Evolutionary conservation across 2,113 vertebrate species (phyloP).

Genomic region (Procavia capensis): DNA sequence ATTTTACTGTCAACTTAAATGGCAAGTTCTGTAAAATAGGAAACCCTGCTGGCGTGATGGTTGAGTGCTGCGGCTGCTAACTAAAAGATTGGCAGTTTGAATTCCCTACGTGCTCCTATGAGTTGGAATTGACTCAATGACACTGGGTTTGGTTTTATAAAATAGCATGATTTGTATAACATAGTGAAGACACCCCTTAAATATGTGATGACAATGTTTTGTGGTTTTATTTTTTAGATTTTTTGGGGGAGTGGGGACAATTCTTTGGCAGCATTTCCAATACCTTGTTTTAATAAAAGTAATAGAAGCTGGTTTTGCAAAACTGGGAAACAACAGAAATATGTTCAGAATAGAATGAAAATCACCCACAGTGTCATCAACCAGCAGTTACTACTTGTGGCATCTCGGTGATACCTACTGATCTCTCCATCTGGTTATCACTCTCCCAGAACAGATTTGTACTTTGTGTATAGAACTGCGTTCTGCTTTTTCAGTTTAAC

Average conservation of each 20-base stretch:
- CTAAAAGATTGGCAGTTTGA: too few relatives aligned
- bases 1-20: slow-evolving; percentile 3
- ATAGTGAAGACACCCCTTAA: neutral
- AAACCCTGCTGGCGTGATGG: too few relatives aligned
- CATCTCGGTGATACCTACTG: neutral
- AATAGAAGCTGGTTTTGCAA: neutral
- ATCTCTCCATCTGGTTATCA: neutral
- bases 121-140: too few relatives aligned
- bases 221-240: neutral
- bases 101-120: too few relatives aligned
- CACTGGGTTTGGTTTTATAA: too few relatives aligned
- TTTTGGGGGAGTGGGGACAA: neutral
- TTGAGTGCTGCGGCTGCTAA: too few relatives aligned
- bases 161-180: neutral
- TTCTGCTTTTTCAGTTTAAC: neutral
- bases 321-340: neutral
- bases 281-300: neutral
- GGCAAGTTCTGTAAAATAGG: neutral
- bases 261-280: neutral
- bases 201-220: neutral
- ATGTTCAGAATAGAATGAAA: neutral
- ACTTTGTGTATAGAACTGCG: neutral
- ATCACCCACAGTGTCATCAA: neutral
- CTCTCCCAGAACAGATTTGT: neutral
- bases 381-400: neutral